phyloP scores from a whole-genome alignment of 2,797 vertebrate species.

The Oryzias dopingdopingensis region DNA sequence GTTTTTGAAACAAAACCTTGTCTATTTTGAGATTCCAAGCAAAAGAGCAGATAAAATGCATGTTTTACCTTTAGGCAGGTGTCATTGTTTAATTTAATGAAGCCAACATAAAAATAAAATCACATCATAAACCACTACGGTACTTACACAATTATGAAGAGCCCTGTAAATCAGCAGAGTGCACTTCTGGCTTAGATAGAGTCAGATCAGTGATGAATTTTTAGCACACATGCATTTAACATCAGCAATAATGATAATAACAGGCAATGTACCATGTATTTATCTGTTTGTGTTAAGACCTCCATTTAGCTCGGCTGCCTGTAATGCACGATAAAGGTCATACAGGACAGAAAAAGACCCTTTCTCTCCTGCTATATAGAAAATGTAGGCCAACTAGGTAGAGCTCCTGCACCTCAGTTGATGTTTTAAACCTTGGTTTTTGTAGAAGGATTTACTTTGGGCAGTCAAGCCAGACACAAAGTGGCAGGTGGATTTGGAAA shows the following conservation, averaged over 20 bases:
- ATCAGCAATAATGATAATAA: conserved; percentile 55
- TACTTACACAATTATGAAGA: conserved; percentile 52
- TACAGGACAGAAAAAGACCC: conserved; percentile 25
- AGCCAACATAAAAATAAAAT: conserved; percentile 65
- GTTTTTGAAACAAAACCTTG: background rate
- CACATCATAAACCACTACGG: conserved; percentile 72
- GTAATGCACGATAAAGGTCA: conserved; percentile 35
- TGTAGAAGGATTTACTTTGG: conserved; percentile 49
- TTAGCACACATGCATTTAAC: conserved; percentile 58
- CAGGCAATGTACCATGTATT: conserved; percentile 58
- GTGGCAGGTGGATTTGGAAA: conserved; percentile 31
- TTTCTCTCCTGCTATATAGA: conserved; percentile 46
- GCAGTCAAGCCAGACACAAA: conserved; percentile 47
- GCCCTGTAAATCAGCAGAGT: conserved; percentile 62
- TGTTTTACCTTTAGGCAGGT: conserved; percentile 44
- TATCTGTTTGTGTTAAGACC: conserved; percentile 66
- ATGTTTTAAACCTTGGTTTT: conserved; percentile 54
- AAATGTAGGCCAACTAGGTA: conserved; percentile 58
- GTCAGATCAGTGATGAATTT: conserved; percentile 55
- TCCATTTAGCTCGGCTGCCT: conserved; percentile 38
- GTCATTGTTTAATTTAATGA: conserved; percentile 66
- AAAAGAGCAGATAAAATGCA: conserved; percentile 29
- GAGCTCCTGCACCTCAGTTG: conserved; percentile 44
- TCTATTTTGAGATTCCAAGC: conserved; percentile 4
- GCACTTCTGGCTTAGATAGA: conserved; percentile 55